Percentiles rank a stretch among this genome's conserved stretches.
These are phyloP conservation scores for Rambutsinella grinnellia DNA, from an alignment of 2,888 invertebrate species.

Conservation along the genomic window DNA sequence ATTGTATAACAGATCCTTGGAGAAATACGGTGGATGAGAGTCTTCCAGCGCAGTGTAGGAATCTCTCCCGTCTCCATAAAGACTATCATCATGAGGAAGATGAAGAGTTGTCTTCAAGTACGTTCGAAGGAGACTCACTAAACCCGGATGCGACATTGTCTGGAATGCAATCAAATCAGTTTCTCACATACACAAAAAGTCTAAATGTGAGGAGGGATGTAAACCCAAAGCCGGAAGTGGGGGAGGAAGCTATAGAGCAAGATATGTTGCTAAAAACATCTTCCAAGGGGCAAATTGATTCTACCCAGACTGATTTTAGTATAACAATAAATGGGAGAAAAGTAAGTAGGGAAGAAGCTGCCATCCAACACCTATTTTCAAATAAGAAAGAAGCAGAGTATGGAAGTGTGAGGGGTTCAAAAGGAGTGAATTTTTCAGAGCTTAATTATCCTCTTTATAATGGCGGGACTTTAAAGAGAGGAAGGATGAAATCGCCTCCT, in stretches of 20 bases:
- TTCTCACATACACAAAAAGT: not conserved
- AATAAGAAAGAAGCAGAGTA: not conserved
- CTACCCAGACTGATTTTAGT: constrained; percentile 11
- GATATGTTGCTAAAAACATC: not conserved
- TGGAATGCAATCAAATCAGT: constrained; percentile 11
- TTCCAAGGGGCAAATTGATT: not conserved
- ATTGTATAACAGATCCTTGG: constrained; percentile 2
- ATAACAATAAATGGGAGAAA: constrained; percentile 44
- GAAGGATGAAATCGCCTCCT: constrained; percentile 41
- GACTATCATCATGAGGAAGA: constrained; percentile 18
- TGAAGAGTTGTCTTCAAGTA: constrained; percentile 35
- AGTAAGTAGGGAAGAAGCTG: not conserved
- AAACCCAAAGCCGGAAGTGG: constrained; percentile 31
- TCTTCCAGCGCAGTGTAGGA: constrained; percentile 31
- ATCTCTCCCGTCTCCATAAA: constrained; percentile 32
- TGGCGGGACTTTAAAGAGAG: constrained; percentile 7
- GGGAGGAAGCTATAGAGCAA: constrained; percentile 38
- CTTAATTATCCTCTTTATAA: not conserved
- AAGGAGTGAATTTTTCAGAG: constrained; percentile 15
- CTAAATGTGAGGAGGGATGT: not conserved
- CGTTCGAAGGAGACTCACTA: constrained; percentile 42
- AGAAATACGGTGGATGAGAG: constrained; percentile 34
- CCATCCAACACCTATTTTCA: too few relatives aligned
- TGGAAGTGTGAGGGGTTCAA: not conserved
- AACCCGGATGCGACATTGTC: constrained; percentile 48